Evolutionary conservation across 2,888 invertebrate species (phyloP), one percentile per base, ranked within the genome.

Genomic region (Sinhomidia bicolor): DNA sequence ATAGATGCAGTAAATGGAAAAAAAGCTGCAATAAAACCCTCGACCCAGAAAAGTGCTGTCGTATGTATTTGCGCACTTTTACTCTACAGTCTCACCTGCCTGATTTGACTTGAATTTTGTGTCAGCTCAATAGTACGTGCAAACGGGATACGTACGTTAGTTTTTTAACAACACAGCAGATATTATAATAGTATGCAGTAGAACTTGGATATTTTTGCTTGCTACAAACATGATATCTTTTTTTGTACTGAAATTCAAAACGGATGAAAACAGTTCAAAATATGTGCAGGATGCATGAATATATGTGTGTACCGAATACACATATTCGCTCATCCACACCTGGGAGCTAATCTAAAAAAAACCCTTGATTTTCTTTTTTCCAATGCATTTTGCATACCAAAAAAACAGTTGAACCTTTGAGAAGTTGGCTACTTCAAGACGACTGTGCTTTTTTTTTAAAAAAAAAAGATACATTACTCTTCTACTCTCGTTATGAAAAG

Each of bases 1-100:
- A 84, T n/a, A n/a, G 84, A 60, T 76, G 84, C n/a, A 68, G 60
- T 26, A 83, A 83, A 83, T 62, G 84, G 84, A 76, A 26, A 60
- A 32, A 10, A 20, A 60, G n/a, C n/a, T 60, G 60, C 17, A 76
- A 76, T 76, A n/a, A 51, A n/a, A 20, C 51, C 29, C 47, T 51
- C n/a, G 29, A 74, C 74, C 47, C 47, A 26, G 9, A n/a, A 74
- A 51, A 74, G n/a, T 74, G 74, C n/a, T 47, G 44, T 7, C 17
- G 44, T 29, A n/a, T n/a, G n/a, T n/a, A n/a, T n/a, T n/a, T n/a
- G n/a, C 23, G 14, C 26, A 17, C 68, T 83, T 60, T 20, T 12
- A 3, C 60, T 10, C 10, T n/a, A n/a, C 14, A 76, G 32, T 84
- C 76, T 76, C 84, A 76, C 84, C 84, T 84, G 62, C n/a, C n/a